Base-by-base conservation (phyloP, 2,113 vertebrate genomes). In the Plecotus auritus region DNA sequence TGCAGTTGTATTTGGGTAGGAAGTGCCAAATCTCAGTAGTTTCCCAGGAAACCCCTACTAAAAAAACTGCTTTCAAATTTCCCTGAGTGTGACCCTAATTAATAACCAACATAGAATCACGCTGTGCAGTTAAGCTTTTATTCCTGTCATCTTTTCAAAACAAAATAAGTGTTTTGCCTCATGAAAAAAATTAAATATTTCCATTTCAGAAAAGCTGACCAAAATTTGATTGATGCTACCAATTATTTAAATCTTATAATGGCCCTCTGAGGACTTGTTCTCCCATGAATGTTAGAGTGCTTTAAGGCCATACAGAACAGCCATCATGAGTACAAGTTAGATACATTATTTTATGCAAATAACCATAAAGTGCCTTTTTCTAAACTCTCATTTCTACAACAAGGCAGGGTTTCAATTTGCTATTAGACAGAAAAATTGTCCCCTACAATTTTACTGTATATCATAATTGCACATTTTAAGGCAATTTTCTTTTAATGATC, bases 401-500 rank as follows among this genome's bases (percentile, higher is more conserved):
- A 72, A 85, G 69, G 12, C 61, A 83, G 40, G 73, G 40, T 95
- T 96, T 95, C 84, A 93, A 90, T 95, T 93, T 83, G 74, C 45
- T 70, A 32, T 73, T 78, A 83, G 45, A 93, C 85, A 86, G 64
- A 83, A 96, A 95, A 90, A 88, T 47, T 86, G 35, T 92, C 54
- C 61, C 23, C 61, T 88, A 73, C 72, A 97, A 95, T 93, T 92
- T 88, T 83, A 35, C 42, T 9, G 10, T 84, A 37, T 86, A 40
- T 88, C n/a, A 23, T 93, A 97, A 95, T 96, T 92, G 85, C 82
- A 76, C 49, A 66, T 88, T 96, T 94, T 95, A 94, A 92, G 93
- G 88, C 77, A 95, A 86, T 97, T 97, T 96, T 96, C 67, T 77
- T 95, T 95, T 90, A 95, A 90, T 93, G 92, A 97, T 96, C 92